phyloP scores from a whole-genome alignment of 2,797 vertebrate species.

The Phoxinus dragarum region DNA sequence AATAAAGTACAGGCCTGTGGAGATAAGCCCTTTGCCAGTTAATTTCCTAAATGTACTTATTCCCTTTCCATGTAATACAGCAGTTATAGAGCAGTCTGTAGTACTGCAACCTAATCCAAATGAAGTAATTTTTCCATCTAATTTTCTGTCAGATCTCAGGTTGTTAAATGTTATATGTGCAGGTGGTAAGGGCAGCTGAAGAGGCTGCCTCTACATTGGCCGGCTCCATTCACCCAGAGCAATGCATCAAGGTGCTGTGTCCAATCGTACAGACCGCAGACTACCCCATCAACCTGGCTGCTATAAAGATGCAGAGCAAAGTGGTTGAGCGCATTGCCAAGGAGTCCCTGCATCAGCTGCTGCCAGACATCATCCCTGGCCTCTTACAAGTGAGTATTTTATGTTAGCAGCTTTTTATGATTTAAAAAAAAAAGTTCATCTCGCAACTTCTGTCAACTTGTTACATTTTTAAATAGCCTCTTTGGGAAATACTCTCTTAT shows the following conservation, averaged over 20 bases:
- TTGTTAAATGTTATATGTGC: slow-evolving; percentile 47
- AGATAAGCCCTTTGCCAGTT: background rate
- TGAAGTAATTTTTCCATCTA: fast-evolving
- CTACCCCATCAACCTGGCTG: slow-evolving; percentile 97
- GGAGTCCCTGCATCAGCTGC: slow-evolving; percentile 89
- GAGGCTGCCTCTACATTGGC: slow-evolving; percentile 94
- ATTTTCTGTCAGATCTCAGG: background rate
- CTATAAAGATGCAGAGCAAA: slow-evolving; percentile 99
- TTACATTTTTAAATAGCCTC: background rate
- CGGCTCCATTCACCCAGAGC: slow-evolving; percentile 94
- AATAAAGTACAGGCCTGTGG: background rate
- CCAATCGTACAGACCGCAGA: slow-evolving; percentile 98
- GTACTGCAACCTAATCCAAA: background rate
- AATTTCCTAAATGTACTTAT: background rate
- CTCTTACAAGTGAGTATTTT: slow-evolving; percentile 86
- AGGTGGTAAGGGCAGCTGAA: slow-evolving; percentile 96
- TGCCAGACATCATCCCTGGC: slow-evolving; percentile 94
- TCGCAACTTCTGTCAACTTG: background rate
- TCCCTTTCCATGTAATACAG: background rate
- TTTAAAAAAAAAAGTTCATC: background rate
- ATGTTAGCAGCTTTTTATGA: background rate
- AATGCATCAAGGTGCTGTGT: slow-evolving; percentile 98
- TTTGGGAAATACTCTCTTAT: background rate
- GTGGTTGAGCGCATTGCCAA: slow-evolving; percentile 94
- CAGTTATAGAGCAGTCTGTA: background rate